A percentile compares a stretch with the other conserved stretches of the same genome.
Evolutionary conservation across 2,113 vertebrate genomes (phyloP).

Genomic region (Stomatorhinus ivindoensis): DNA sequence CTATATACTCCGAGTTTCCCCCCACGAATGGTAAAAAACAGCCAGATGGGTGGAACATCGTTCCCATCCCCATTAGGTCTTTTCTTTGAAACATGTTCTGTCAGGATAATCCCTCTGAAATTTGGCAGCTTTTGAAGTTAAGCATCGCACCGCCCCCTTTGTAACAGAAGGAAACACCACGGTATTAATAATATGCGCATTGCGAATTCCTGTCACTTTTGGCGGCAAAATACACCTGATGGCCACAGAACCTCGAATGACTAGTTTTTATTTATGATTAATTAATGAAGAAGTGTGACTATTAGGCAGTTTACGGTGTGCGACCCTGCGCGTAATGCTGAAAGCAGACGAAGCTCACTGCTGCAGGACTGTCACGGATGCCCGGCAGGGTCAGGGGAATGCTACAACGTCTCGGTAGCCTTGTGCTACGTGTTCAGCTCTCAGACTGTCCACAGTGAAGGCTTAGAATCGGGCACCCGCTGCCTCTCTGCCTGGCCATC

Average conservation of each 20-base stretch:
- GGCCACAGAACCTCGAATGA: not conserved
- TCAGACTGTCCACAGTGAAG: not conserved
- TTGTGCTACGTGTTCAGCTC: not conserved
- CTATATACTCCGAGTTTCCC: not conserved
- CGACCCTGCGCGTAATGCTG: not conserved
- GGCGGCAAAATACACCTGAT: not conserved
- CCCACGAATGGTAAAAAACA: not conserved
- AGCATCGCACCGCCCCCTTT: constrained; percentile 23
- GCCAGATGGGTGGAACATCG: constrained; percentile 16
- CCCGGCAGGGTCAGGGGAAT: not conserved
- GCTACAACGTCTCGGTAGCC: not conserved
- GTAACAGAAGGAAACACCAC: constrained; percentile 21
- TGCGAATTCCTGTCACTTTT: constrained; percentile 32
- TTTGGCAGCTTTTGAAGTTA: constrained; percentile 31
- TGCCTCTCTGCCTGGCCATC: not conserved
- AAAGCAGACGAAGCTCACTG: too few species aligned
- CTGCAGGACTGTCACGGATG: not conserved
- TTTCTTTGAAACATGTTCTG: constrained; percentile 26
- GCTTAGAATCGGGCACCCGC: not conserved
- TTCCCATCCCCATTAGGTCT: constrained; percentile 26
- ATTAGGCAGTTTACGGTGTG: not conserved
- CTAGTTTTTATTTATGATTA: constrained; percentile 9
- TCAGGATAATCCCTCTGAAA: constrained; percentile 28
- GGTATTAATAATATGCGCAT: constrained; percentile 23
- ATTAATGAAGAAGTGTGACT: constrained; percentile 1